Percentiles rank a stretch among this genome's conserved stretches.
phyloP scores from a whole-genome alignment of 1,140 invertebrate species.

The Idris sp. region DNA sequence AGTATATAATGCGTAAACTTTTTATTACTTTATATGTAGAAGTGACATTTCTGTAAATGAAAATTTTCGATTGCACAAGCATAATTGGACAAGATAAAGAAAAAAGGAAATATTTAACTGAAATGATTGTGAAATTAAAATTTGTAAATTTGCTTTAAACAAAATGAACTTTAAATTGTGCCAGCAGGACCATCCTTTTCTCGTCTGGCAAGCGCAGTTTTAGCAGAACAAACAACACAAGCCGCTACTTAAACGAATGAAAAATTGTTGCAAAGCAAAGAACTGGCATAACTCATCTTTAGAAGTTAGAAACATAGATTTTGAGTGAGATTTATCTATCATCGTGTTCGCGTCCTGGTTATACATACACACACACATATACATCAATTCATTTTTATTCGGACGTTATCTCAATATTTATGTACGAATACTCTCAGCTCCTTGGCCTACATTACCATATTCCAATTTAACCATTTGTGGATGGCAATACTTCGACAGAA shows the following conservation, averaged over 20 bases:
- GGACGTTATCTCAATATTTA: slow-evolving; percentile 63
- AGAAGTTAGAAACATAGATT: slow-evolving; percentile 31
- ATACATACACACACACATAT: too few relatives aligned
- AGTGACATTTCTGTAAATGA: too few relatives aligned
- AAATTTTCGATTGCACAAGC: too few relatives aligned
- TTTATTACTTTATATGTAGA: slow-evolving; percentile 21
- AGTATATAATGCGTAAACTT: too few relatives aligned
- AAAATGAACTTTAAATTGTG: too few relatives aligned
- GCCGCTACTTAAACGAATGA: not conserved
- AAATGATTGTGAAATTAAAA: too few relatives aligned
- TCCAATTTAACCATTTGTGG: slow-evolving; percentile 43
- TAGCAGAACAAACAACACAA: too few relatives aligned
- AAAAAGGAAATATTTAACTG: too few relatives aligned
- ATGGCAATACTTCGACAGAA: slow-evolving; percentile 48
- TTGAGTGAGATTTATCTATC: slow-evolving; percentile 41
- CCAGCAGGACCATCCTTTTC: too few relatives aligned
- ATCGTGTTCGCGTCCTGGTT: slow-evolving; percentile 6
- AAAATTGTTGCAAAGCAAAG: slow-evolving; percentile 9
- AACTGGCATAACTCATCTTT: slow-evolving; percentile 19
- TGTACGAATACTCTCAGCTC: slow-evolving; percentile 56
- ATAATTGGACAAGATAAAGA: too few relatives aligned
- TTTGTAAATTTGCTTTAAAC: too few relatives aligned
- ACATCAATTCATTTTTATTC: slow-evolving; percentile 32
- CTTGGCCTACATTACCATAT: slow-evolving; percentile 42
- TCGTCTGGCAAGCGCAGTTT: not conserved